A percentile compares a stretch with the other conserved stretches of the same genome.
Evolutionary conservation across 2,888 invertebrate genomes (phyloP).

Genomic region (Conops quadrifasciatus): DNA sequence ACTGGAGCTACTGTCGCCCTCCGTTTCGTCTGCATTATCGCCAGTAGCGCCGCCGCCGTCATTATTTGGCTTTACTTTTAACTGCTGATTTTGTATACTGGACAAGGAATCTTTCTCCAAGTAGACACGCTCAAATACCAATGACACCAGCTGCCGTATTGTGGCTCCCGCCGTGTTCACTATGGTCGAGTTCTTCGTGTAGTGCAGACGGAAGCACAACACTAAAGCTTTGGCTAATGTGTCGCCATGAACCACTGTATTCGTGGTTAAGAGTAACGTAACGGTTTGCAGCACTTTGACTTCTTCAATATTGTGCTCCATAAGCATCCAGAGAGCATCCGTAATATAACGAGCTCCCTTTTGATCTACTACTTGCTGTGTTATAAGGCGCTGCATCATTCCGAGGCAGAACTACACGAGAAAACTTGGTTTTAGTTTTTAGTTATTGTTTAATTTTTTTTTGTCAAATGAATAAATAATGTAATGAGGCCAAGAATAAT

Average conservation of each 20-base stretch:
- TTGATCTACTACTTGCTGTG: conserved; percentile 86
- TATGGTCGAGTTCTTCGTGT: conserved; percentile 92
- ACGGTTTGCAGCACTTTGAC: conserved; percentile 96
- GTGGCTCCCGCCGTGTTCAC: conserved; percentile 98
- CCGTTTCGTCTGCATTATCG: conserved; percentile 38
- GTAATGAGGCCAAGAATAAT: neutral
- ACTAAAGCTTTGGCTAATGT: conserved; percentile 91
- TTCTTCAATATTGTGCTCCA: conserved; percentile 94
- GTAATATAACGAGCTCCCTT: conserved; percentile 94
- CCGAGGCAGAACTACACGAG: conserved; percentile 82
- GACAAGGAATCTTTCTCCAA: conserved; percentile 56
- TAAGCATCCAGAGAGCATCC: conserved; percentile 90
- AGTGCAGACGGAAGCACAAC: conserved; percentile 95
- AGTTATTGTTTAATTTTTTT: too few relatives aligned
- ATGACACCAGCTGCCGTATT: conserved; percentile 91
- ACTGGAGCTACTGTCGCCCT: conserved; percentile 47
- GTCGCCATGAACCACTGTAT: conserved; percentile 92
- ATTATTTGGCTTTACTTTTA: too few relatives aligned
- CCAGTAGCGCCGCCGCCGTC: conserved; percentile 37
- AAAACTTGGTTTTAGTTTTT: conserved; percentile 22
- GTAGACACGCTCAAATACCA: conserved; percentile 86
- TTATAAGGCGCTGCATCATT: conserved; percentile 93
- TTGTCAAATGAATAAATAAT: neutral
- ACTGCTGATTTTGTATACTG: conserved; percentile 44
- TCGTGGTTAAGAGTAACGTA: conserved; percentile 93